phyloP scores from a whole-genome alignment of 1,140 invertebrate genomes.

The Orius laevigatus region DNA sequence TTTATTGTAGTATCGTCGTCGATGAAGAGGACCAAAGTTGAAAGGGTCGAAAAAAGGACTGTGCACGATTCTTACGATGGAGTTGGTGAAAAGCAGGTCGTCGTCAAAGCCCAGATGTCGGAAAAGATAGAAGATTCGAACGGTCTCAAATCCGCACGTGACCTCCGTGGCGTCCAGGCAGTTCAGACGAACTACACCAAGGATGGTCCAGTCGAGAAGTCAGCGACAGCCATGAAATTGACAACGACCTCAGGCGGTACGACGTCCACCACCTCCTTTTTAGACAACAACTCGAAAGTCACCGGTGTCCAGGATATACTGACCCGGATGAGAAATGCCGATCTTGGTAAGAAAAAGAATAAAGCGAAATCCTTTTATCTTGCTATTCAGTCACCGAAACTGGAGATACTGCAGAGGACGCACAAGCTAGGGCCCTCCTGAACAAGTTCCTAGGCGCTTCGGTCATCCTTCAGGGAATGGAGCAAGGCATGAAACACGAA shows the following conservation, averaged over 20 bases:
- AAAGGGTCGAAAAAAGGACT: not conserved
- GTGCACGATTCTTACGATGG: not conserved
- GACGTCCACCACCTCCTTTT: conserved; percentile 29
- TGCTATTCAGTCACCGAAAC: conserved; percentile 35
- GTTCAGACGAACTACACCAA: too few relatives aligned
- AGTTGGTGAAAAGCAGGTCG: conserved; percentile 2
- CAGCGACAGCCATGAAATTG: not conserved
- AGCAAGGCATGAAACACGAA: conserved; percentile 25
- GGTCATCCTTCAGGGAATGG: conserved; percentile 52
- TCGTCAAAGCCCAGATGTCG: not conserved
- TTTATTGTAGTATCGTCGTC: not conserved
- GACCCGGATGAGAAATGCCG: conserved; percentile 52
- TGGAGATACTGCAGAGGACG: conserved; percentile 43
- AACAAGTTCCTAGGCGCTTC: conserved; percentile 66
- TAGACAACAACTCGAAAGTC: conserved; percentile 48
- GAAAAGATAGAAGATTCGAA: too few relatives aligned
- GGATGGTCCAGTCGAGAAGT: not conserved
- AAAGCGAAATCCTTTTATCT: not conserved
- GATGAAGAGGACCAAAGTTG: not conserved
- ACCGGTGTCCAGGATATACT: conserved; percentile 54
- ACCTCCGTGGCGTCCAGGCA: too few relatives aligned
- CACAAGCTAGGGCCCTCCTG: conserved; percentile 49
- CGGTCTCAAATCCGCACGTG: too few relatives aligned
- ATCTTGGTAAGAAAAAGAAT: conserved; percentile 34
- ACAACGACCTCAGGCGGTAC: conserved; percentile 3